Percentiles rank a stretch among this genome's conserved stretches.
These are phyloP conservation scores for Leptodactylus fuscus DNA, from an alignment of 2,113 vertebrate genomes.

Conservation along the genomic window DNA sequence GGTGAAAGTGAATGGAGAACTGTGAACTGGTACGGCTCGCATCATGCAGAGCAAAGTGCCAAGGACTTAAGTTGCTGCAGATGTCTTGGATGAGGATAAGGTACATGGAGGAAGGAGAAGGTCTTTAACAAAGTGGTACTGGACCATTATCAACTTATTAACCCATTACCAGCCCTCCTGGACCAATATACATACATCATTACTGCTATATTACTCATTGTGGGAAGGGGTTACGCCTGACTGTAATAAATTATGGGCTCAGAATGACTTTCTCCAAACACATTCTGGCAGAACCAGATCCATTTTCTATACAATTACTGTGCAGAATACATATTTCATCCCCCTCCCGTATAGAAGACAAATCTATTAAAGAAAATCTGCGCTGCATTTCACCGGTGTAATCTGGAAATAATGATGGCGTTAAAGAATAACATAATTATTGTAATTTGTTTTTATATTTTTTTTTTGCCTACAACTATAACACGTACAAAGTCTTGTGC, in stretches of 20 bases:
- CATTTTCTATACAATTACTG: neutral
- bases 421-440: neutral
- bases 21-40: neutral
- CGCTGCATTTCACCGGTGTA: neutral
- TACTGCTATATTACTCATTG: neutral
- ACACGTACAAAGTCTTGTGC: neutral
- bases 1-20: constrained; percentile 14
- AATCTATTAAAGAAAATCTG: neutral
- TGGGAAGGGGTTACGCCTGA: constrained; percentile 1
- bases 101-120: constrained; percentile 40
- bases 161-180: constrained; percentile 2
- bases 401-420: constrained; percentile 8
- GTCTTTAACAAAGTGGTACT: constrained; percentile 51
- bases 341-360: neutral
- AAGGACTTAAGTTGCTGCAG: constrained; percentile 44
- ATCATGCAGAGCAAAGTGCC: neutral
- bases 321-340: neutral
- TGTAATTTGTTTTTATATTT: constrained; percentile 17
- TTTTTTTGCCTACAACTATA: neutral
- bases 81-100: constrained; percentile 47
- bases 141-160: constrained; percentile 18
- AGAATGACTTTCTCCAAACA: neutral
- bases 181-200: neutral
- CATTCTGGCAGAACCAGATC: neutral
- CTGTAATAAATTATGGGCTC: neutral